phyloP scores from a whole-genome alignment of 2,888 invertebrate species.

The Leptinotarsa tumamoca region DNA sequence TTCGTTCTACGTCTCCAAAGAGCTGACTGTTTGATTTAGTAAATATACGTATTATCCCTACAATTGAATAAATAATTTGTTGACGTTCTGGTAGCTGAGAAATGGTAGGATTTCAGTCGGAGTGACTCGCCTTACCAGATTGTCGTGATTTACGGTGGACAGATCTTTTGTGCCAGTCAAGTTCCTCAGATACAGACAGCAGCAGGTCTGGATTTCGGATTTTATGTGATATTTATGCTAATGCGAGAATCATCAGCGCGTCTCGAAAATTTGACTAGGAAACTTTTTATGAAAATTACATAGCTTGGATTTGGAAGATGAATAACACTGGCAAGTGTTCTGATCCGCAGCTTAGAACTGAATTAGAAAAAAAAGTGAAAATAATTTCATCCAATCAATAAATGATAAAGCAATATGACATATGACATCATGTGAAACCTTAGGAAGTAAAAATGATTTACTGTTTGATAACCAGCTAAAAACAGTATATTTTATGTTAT shows the following conservation, averaged over 20 bases:
- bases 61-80: slow-evolving; percentile 50
- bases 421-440: too few relatives aligned
- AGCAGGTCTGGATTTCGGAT: slow-evolving; percentile 54
- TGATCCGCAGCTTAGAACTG: too few relatives aligned
- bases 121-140: slow-evolving; percentile 42
- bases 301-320: not conserved
- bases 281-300: not conserved
- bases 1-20: slow-evolving; percentile 23
- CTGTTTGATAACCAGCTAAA: too few relatives aligned
- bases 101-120: slow-evolving; percentile 44
- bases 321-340: not conserved
- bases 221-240: slow-evolving; percentile 68
- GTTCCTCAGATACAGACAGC: slow-evolving; percentile 54
- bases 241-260: slow-evolving; percentile 56
- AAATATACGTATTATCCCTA: slow-evolving; percentile 43
- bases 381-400: too few relatives aligned
- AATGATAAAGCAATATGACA: too few relatives aligned
- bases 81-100: slow-evolving; percentile 48
- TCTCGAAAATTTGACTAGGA: slow-evolving; percentile 26
- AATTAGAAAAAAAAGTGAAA: too few relatives aligned
- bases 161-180: slow-evolving; percentile 66
- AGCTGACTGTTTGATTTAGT: slow-evolving; percentile 41
- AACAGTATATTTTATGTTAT: too few relatives aligned
- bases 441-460: too few relatives aligned
- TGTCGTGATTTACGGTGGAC: slow-evolving; percentile 64